Conservation (phyloP, 2,113 vertebrate species). For the Cryptoleucopteryx plumbea region DNA sequence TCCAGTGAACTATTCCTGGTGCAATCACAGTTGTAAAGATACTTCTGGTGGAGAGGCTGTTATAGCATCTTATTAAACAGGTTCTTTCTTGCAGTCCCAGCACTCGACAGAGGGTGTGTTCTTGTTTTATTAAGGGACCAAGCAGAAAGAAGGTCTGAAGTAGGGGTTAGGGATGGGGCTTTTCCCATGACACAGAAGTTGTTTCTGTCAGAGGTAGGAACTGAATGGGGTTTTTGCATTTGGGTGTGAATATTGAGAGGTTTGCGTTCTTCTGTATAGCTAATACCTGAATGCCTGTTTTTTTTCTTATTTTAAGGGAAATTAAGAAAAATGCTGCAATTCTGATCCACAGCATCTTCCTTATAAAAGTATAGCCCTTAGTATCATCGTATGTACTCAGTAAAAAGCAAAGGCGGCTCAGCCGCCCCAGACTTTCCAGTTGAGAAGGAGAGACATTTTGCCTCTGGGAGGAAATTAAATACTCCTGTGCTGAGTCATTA, state of each 20-base stretch:
- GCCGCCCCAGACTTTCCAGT: background rate
- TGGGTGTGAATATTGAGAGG: background rate
- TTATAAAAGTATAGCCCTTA: background rate
- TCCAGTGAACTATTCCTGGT: background rate
- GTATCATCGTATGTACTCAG: background rate
- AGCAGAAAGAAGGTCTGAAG: background rate
- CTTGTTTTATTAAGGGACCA: background rate
- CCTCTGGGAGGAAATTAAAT: background rate
- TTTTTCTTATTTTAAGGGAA: background rate
- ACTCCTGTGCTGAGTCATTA: background rate
- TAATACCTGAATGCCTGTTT: background rate
- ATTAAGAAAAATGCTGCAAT: background rate
- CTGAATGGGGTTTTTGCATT: background rate
- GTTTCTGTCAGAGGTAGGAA: background rate
- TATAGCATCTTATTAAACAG: background rate
- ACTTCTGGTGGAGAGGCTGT: background rate
- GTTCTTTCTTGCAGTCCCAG: background rate
- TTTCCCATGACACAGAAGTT: background rate
- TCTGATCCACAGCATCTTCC: background rate
- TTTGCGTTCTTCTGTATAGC: background rate
- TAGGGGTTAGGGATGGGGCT: background rate
- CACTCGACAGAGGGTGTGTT: background rate
- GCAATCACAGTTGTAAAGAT: background rate
- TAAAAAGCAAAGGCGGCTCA: background rate
- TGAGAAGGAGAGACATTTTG: background rate